A percentile compares a stretch with the other conserved stretches of the same genome.
Conservation (phyloP, 2,888 invertebrate species). For the Caenorhabditis doughertyi region DNA sequence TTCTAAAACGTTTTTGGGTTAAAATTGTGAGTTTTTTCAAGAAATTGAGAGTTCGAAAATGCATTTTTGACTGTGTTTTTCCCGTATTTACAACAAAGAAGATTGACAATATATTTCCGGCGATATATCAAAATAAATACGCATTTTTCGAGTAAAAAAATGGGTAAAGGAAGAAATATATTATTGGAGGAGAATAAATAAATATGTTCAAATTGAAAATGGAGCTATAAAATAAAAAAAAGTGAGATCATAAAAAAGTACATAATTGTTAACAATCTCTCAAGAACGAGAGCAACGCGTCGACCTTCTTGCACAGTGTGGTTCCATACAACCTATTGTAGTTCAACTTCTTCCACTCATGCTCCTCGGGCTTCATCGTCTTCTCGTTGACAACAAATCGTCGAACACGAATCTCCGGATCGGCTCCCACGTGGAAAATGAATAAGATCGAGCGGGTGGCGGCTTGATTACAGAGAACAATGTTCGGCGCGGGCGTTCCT, state of each 20-base stretch:
- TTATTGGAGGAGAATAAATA: neutral
- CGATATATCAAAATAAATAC: too few relatives aligned
- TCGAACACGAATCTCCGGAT: slow-evolving; percentile 61
- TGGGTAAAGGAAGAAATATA: too few relatives aligned
- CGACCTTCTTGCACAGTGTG: slow-evolving; percentile 77
- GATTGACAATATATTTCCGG: too few relatives aligned
- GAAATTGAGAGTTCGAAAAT: too few relatives aligned
- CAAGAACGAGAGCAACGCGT: slow-evolving; percentile 65
- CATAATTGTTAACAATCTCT: slow-evolving; percentile 32
- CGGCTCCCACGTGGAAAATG: slow-evolving; percentile 68
- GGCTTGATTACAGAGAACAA: slow-evolving; percentile 74
- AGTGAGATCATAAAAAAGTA: neutral
- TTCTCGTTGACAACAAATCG: slow-evolving; percentile 58
- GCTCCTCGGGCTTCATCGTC: slow-evolving; percentile 33
- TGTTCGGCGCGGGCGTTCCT: slow-evolving; percentile 75
- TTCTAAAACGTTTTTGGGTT: too few relatives aligned
- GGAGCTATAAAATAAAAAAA: neutral
- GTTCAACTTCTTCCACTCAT: slow-evolving; percentile 65
- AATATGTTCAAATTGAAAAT: slow-evolving; percentile 3
- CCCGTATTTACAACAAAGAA: too few relatives aligned
- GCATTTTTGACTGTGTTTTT: too few relatives aligned
- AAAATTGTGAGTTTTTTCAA: too few relatives aligned
- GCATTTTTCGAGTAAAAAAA: too few relatives aligned
- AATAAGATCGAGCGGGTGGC: slow-evolving; percentile 72
- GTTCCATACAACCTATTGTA: slow-evolving; percentile 73